A percentile compares a stretch with the other conserved stretches of the same genome.
These are phyloP conservation scores for Tigriopus californicus DNA, from an alignment of 2,888 invertebrate species.

Conservation along the genomic window DNA sequence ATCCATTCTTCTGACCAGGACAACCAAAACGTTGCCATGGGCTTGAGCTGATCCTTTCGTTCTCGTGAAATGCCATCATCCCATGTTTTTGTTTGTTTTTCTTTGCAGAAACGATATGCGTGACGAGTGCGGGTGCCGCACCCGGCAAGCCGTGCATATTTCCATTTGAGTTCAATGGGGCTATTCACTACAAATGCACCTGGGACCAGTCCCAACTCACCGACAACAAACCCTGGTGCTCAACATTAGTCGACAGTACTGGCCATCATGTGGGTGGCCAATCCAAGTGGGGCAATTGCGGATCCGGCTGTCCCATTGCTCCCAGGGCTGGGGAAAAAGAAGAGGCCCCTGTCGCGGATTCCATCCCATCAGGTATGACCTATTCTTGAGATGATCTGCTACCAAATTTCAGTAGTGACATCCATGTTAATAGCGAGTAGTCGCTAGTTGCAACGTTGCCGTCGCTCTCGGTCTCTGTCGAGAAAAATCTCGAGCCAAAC, in stretches of 20 bases:
- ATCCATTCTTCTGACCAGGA: no score
- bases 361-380: not conserved
- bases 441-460: no score
- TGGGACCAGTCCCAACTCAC: slow-evolving; percentile 15
- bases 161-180: slow-evolving; percentile 14
- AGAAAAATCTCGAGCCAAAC: no score
- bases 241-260: slow-evolving; percentile 10
- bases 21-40: no score
- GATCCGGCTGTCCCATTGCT: slow-evolving; percentile 13
- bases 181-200: slow-evolving; percentile 4
- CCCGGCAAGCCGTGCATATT: slow-evolving; percentile 12
- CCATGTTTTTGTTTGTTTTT: no score
- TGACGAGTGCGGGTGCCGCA: not conserved
- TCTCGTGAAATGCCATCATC: no score
- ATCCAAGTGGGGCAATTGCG: slow-evolving; percentile 16
- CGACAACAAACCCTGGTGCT: slow-evolving; percentile 16
- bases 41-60: no score
- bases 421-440: no score
- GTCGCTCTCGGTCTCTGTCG: no score
- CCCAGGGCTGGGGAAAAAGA: slow-evolving; percentile 5
- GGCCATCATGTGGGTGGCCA: slow-evolving; percentile 14
- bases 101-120: no score
- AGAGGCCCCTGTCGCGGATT: not conserved
- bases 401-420: not conserved
- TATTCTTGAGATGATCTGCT: not conserved